Conservation (phyloP, 2,797 vertebrate species). For the Ctenopoma kingsleyae region DNA sequence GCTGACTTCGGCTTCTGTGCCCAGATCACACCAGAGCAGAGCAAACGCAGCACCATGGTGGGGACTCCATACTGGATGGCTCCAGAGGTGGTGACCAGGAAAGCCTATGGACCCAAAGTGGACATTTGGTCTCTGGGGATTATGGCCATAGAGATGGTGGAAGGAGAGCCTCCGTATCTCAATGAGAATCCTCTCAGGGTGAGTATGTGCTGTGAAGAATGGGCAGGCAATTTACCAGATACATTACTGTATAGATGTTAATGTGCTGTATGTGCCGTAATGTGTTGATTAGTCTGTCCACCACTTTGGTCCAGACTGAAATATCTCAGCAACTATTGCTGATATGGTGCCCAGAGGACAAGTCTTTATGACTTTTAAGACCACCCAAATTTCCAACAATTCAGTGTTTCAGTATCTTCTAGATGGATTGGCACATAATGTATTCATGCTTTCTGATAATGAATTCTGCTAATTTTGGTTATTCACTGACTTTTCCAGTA, state of each 20-base stretch:
- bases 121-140: slow-evolving; percentile 99
- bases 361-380: too few relatives aligned
- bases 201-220: slow-evolving; percentile 63
- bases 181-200: slow-evolving; percentile 98
- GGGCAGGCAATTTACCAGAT: background rate
- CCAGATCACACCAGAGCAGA: slow-evolving; percentile 98
- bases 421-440: too few relatives aligned
- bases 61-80: slow-evolving; percentile 99
- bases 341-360: too few relatives aligned
- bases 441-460: too few relatives aligned
- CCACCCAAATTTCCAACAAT: too few relatives aligned
- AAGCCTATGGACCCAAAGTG: slow-evolving; percentile 97
- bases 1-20: slow-evolving; percentile 99
- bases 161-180: slow-evolving; percentile 97
- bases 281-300: too few relatives aligned
- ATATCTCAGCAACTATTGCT: too few relatives aligned
- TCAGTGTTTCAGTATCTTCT: too few relatives aligned
- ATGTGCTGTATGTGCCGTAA: too few relatives aligned
- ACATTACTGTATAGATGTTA: too few relatives aligned
- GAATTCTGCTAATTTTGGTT: too few relatives aligned
- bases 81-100: slow-evolving; percentile 96
- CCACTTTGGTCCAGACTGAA: background rate
- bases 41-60: slow-evolving; percentile 98
- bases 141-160: slow-evolving; percentile 99
- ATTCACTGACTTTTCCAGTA: too few relatives aligned